phyloP scores from a whole-genome alignment of 2,797 vertebrate genomes.

The Ceyx erithaca region DNA sequence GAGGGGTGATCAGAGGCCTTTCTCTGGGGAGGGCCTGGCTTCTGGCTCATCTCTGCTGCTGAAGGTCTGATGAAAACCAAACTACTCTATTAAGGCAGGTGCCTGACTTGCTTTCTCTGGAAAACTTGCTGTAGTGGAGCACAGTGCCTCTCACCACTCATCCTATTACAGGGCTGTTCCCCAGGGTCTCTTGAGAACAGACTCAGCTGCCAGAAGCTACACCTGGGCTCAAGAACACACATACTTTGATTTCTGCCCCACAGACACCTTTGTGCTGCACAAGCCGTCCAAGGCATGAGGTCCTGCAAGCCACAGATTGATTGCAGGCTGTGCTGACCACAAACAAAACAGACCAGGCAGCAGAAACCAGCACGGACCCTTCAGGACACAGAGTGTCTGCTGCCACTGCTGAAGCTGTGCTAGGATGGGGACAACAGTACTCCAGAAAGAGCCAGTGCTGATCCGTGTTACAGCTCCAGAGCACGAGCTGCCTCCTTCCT shows the following conservation, averaged over 20 bases:
- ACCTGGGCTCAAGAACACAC: not conserved
- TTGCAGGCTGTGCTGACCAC: not conserved
- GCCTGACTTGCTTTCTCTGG: not conserved
- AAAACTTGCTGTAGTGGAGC: no score
- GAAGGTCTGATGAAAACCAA: not conserved
- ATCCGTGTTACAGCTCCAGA: no score
- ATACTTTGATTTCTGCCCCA: not conserved
- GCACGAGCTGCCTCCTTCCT: no score
- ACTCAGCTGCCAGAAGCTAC: not conserved
- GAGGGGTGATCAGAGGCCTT: not conserved
- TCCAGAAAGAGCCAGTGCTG: no score
- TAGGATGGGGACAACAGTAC: no score
- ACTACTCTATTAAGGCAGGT: not conserved
- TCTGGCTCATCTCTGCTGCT: not conserved
- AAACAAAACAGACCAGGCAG: no score
- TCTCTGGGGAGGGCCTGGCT: not conserved
- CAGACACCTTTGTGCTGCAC: no score
- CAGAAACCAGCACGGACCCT: no score
- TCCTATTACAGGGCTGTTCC: not conserved
- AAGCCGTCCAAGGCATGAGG: not conserved
- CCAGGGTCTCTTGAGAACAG: not conserved
- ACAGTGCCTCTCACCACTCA: not conserved
- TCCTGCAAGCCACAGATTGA: not conserved
- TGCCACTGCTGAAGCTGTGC: no score
- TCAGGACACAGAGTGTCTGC: no score